Evolutionary conservation across 2,113 vertebrate species (phyloP).

Genomic region (Spea multiplicata): DNA sequence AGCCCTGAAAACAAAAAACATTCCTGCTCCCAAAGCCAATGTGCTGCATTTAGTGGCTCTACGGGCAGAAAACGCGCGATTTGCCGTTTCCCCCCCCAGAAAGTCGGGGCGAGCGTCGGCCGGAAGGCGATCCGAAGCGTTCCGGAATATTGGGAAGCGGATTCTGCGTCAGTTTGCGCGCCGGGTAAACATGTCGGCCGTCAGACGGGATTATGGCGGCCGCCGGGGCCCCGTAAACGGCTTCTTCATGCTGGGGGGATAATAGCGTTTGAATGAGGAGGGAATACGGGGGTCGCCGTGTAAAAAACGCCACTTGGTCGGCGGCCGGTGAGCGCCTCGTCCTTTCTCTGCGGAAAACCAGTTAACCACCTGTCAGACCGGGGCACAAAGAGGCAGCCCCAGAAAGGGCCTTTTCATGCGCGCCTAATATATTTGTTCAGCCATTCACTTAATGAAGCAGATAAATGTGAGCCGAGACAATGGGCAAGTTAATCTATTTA

Average conservation of each 20-base stretch:
- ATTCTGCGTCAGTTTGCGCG: no score
- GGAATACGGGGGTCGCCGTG: constrained; percentile 33
- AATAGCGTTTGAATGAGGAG: constrained; percentile 58
- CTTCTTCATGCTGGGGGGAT: constrained; percentile 60
- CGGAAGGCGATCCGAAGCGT: no score
- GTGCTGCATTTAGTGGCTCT: no score
- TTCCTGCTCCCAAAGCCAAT: no score
- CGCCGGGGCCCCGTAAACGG: background rate
- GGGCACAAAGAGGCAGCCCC: constrained; percentile 77
- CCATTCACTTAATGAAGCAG: constrained; percentile 95
- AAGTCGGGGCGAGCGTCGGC: no score
- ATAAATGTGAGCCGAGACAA: constrained; percentile 88
- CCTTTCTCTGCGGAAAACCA: constrained; percentile 73
- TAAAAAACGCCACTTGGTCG: constrained; percentile 59
- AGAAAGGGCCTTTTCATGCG: constrained; percentile 90
- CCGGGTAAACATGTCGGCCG: no score
- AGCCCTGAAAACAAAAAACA: no score
- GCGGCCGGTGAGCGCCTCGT: constrained; percentile 44
- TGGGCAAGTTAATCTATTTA: constrained; percentile 94
- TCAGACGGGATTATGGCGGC: no score
- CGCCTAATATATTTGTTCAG: constrained; percentile 98
- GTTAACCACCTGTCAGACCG: constrained; percentile 96
- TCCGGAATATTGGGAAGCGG: no score
- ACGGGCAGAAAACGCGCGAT: no score
- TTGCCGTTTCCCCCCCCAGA: no score